Conservation (phyloP, 1,140 invertebrate species). For the Lepidurus packardi region DNA sequence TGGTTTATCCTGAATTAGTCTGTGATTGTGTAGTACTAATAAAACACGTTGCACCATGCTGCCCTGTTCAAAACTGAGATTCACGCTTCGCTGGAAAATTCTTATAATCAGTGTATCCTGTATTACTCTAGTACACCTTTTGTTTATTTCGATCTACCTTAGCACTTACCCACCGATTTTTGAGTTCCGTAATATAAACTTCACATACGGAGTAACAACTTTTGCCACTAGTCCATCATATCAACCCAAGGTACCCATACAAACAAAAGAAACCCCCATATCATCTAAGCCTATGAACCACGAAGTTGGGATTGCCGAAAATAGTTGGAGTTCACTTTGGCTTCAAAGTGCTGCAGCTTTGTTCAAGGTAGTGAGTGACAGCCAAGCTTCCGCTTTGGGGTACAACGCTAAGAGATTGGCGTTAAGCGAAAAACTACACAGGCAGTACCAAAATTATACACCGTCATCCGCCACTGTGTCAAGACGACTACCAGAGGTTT, state of each 20-base stretch:
- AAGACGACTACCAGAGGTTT: background rate
- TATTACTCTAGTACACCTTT: background rate
- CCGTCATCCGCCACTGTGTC: background rate
- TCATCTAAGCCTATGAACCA: background rate
- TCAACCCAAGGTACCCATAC: background rate
- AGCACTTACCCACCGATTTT: background rate
- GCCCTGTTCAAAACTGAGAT: background rate
- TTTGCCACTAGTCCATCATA: background rate
- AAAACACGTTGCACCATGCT: background rate
- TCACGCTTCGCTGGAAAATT: background rate
- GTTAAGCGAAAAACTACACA: constrained; percentile 7
- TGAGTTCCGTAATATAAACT: background rate
- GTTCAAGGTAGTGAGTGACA: constrained; percentile 11
- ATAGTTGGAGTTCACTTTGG: background rate
- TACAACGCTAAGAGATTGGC: background rate
- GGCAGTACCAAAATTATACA: background rate
- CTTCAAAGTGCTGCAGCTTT: background rate
- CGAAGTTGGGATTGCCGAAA: background rate
- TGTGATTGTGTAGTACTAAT: too few species aligned
- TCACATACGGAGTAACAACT: background rate
- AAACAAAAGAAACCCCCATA: background rate
- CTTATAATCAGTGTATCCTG: background rate
- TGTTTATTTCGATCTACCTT: background rate
- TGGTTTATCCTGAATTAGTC: too few species aligned
- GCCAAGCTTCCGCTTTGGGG: background rate